Base-by-base conservation (phyloP, 2,888 invertebrate species). In the Mactromeris polynyma region DNA sequence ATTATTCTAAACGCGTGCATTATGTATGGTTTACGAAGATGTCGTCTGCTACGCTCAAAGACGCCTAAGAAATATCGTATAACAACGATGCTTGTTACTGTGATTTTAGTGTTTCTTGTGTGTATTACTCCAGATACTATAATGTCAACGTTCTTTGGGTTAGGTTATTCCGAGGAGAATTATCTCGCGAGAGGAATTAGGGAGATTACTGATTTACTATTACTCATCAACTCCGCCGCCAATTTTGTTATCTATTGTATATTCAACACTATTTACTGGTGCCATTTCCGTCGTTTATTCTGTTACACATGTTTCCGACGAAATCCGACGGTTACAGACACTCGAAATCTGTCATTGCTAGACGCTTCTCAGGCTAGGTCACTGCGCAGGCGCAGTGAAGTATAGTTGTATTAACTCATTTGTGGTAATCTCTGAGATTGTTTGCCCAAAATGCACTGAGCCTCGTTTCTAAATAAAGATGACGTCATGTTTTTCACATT, bases 41-140 rank as follows among this genome's bases (percentile, higher is more conserved):
- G 95, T 58, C 92, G 95, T 11, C 83, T 94, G 26, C 91, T 94
- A 51, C 91, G 94, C 42, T 92, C 93, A 83, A 93, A 95, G 80
- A 91, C 94, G 79, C 94, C 93, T 11, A 93, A 94, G 14, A 94
- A 95, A 73, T 95, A 96, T 85, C 92, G 96, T 54, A 95, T 96
- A 14, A 96, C 96, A 0, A 92, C 96, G 21, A 96, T 96, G 96
- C 92, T 96, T 73, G 94, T 96, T 58, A 93, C 95, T 64, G 96
- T 96, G n/a, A 96, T 96, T 33, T 84, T 96, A 9, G 95, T 95
- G 33, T 96, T 96, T 91, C 92, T 96, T n/a, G 91, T 96, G 42
- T 96, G 96, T 90, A 95, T 96, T 64, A 96, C 95, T 26, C 96
- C 96, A 1, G 96, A 96, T 89, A 96, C 96, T 58, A 95, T 96